Percentiles rank a stretch among this genome's conserved stretches.
Evolutionary conservation across 2,113 vertebrate genomes (phyloP).

Genomic region (Hyperoodon ampullatus): DNA sequence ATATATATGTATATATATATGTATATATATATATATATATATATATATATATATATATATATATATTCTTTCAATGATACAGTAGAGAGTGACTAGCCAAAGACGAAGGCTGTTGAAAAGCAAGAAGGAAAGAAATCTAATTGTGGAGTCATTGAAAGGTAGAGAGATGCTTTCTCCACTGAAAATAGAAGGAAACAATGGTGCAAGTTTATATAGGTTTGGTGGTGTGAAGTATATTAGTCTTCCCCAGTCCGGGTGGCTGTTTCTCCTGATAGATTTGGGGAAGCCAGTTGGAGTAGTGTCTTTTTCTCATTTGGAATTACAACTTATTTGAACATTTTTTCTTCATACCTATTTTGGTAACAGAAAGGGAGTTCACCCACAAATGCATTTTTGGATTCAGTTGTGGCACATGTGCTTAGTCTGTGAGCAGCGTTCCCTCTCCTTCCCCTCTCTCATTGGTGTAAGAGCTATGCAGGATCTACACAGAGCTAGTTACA

Average conservation of each 20-base stretch:
- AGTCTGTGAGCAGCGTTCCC: accelerated
- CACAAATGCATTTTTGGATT: not conserved
- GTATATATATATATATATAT: not conserved
- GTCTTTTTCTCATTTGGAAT: not conserved
- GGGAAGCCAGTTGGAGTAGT: not conserved
- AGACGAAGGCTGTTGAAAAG: not conserved
- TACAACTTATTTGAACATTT: not conserved
- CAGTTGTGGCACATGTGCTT: not conserved
- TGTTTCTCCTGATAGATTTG: not conserved
- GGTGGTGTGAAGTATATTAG: not conserved
- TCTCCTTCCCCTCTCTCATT: not conserved
- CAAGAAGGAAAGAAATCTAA: not conserved
- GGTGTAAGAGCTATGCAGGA: not conserved
- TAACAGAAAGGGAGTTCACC: not conserved
- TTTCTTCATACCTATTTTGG: not conserved
- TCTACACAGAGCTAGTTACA: not conserved
- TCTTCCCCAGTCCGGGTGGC: not conserved
- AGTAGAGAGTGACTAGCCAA: not conserved
- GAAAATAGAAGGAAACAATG: not conserved
- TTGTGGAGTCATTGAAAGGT: not conserved
- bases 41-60: not conserved
- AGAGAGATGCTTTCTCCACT: not conserved
- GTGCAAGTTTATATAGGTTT: not conserved
- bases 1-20: not conserved
- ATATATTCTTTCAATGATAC: not conserved